Evolutionary conservation across 1,140 invertebrate genomes (phyloP).

Genomic region (Lordiphosa clarofinis): DNA sequence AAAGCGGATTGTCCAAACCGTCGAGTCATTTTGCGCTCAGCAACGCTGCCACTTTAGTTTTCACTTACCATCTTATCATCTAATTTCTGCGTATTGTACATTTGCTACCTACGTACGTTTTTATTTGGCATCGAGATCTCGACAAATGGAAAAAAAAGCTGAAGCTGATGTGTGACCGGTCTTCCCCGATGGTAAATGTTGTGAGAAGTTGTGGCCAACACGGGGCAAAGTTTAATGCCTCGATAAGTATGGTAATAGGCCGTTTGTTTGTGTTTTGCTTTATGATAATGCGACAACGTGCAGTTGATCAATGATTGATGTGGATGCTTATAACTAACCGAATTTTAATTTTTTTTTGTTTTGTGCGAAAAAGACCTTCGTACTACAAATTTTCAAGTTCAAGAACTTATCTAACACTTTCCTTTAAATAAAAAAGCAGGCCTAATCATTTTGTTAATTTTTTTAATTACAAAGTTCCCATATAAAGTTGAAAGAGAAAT

Average conservation of each 20-base stretch:
- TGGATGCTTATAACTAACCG: too few relatives aligned
- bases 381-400: not conserved
- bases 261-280: constrained; percentile 27
- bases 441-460: too few relatives aligned
- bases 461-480: too few relatives aligned
- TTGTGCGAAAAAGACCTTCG: constrained; percentile 13
- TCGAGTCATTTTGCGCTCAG: constrained; percentile 36
- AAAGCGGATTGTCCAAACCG: constrained; percentile 44
- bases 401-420: too few relatives aligned
- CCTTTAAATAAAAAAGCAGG: too few relatives aligned
- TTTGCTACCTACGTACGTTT: too few relatives aligned
- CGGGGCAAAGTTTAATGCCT: too few relatives aligned
- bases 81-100: constrained; percentile 1
- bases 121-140: too few relatives aligned
- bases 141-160: too few relatives aligned
- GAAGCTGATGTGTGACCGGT: too few relatives aligned
- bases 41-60: constrained; percentile 34
- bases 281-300: constrained; percentile 37
- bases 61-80: constrained; percentile 49
- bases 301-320: constrained; percentile 7
- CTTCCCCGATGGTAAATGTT: constrained; percentile 13
- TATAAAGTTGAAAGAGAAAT: too few relatives aligned
- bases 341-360: not conserved
- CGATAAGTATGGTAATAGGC: too few relatives aligned
- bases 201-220: constrained; percentile 1